phyloP scores from a whole-genome alignment of 2,113 vertebrate species.

The Oncorhynchus gorbuscha region DNA sequence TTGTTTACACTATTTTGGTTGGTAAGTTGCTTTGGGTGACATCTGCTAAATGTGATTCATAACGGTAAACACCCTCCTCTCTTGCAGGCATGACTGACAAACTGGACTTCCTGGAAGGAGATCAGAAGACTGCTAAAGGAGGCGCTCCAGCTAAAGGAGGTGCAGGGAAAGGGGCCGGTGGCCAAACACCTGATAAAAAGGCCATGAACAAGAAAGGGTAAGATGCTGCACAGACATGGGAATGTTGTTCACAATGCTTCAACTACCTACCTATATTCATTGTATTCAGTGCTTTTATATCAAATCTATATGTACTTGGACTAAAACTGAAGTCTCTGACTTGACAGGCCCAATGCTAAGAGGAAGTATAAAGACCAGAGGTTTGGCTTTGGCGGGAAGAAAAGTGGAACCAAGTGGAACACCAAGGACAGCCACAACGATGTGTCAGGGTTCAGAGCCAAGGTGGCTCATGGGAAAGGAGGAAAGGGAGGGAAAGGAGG shows the following conservation, averaged over 20 bases:
- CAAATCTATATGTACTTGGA: background rate
- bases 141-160: background rate
- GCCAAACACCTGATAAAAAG: conserved; percentile 52
- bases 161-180: background rate
- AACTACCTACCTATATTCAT: no score
- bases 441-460: conserved; percentile 84
- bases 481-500: conserved; percentile 66
- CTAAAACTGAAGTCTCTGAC: background rate
- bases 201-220: conserved; percentile 63
- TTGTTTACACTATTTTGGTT: background rate
- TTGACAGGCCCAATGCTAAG: conserved; percentile 83
- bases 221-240: background rate
- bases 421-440: conserved; percentile 92
- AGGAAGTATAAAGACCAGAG: conserved; percentile 91
- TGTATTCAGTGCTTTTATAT: no score
- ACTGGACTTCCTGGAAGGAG: conserved; percentile 93
- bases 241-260: no score
- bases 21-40: background rate
- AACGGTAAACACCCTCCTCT: background rate
- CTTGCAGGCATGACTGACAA: conserved; percentile 91
- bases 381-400: conserved; percentile 97
- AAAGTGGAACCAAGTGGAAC: conserved; percentile 94
- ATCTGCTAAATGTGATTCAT: background rate
- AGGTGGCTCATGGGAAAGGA: conserved; percentile 81
- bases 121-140: conserved; percentile 74